These are phyloP conservation scores for Panagrolaimus sp. DNA, from an alignment of 1,140 invertebrate genomes.

Conservation along the genomic window DNA sequence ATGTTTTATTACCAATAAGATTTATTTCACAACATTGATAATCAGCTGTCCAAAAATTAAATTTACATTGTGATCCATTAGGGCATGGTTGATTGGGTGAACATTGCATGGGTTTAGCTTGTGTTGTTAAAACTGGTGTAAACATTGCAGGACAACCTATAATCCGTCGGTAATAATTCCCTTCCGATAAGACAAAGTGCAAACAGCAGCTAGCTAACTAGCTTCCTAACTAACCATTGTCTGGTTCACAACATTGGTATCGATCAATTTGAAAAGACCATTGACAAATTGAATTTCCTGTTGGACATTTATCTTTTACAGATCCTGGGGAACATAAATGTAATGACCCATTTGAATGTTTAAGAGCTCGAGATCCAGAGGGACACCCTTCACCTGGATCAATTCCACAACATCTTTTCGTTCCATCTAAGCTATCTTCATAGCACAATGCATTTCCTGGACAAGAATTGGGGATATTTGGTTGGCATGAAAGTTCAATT, in stretches of 20 bases:
- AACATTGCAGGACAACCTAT: slow-evolving; percentile 20
- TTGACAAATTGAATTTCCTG: slow-evolving; percentile 33
- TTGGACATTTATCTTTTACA: slow-evolving; percentile 14
- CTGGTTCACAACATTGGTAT: slow-evolving; percentile 49
- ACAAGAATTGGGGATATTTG: slow-evolving; percentile 24
- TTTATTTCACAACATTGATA: slow-evolving; percentile 37
- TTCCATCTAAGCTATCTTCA: slow-evolving; percentile 21
- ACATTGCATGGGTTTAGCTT: slow-evolving; percentile 25
- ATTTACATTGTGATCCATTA: slow-evolving; percentile 28
- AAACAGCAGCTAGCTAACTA: too few species aligned
- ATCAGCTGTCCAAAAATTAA: slow-evolving; percentile 46
- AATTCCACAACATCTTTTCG: slow-evolving; percentile 22
- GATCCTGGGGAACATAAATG: slow-evolving; percentile 34
- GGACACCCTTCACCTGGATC: slow-evolving; percentile 45
- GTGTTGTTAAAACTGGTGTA: slow-evolving; percentile 15
- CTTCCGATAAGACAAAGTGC: too few species aligned
- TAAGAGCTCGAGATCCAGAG: slow-evolving; percentile 30
- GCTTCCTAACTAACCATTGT: slow-evolving; percentile 19
- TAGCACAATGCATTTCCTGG: slow-evolving; percentile 19
- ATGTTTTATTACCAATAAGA: slow-evolving; percentile 15
- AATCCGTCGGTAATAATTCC: too few species aligned
- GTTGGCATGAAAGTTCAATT: slow-evolving; percentile 33
- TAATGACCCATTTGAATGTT: slow-evolving; percentile 24
- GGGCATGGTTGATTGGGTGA: slow-evolving; percentile 31
- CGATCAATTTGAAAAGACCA: slow-evolving; percentile 48